Evolutionary conservation across 2,113 vertebrate species (phyloP), one percentile per base, ranked within the genome.

Genomic region (Embiotoca jacksoni): DNA sequence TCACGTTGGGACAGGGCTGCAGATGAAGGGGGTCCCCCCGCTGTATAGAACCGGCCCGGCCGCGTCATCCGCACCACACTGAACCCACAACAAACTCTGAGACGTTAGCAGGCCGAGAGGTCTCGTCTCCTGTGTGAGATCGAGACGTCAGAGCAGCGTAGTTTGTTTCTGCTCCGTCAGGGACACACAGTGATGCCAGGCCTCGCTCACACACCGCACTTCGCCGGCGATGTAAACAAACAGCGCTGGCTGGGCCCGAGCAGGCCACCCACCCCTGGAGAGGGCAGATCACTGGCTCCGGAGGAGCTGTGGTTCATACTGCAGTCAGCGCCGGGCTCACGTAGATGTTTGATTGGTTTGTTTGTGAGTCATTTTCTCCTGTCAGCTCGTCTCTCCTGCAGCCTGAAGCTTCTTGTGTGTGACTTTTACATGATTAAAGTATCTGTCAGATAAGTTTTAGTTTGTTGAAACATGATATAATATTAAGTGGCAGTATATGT

Each of bases 151-250:
- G 66, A 71, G 71, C 55, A 32, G 71, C 10, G 30, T 36, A 39
- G 63, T 72, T 85, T 60, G 55, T 74, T 52, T 81, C 60, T 68
- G 67, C 72, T 67, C 61, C 0, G 7, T 46, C 11, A 62, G 75
- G 82, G 76, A 72, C 59, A 69, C 44, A 0, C 66, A 60, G 82
- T 53, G 53, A 78, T 77, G 78, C 80, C 75, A 78, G 62, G 50
- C 61, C 71, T 36, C 64, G 55, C 68, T 76, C 75, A 1, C 70
- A 60, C 53, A 66, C 84, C 39, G 39, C 78, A 75, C 80, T 82
- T 72, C 3, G 3, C 61, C 70, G 41, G 36, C 33, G 87, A 86
- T 75, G 82, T 84, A 87, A 88, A 89, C 84, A 88, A 82, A 88
- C 78, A 77, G 72, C 4, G 9, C 47, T 62, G 57, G 47, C 71